phyloP scores from a whole-genome alignment of 2,113 vertebrate species.

The Pangasianodon gigas region DNA sequence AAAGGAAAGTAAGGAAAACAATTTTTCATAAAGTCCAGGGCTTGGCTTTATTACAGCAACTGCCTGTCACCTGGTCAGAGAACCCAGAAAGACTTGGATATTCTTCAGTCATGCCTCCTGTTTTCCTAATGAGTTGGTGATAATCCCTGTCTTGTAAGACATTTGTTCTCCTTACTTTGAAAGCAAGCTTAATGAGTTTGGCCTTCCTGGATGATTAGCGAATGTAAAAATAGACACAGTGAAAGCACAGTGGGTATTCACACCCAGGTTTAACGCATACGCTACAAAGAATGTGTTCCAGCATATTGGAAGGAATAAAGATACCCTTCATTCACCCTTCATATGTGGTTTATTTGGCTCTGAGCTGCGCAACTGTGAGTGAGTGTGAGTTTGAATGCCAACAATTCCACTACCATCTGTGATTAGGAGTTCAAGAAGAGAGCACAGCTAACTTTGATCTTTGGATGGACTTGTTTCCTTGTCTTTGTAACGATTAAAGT shows the following conservation, averaged over 20 bases:
- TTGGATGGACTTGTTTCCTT: neutral
- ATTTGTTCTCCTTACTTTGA: conserved; percentile 15
- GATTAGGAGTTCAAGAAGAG: neutral
- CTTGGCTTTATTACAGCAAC: neutral
- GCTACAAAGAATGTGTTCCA: conserved; percentile 10
- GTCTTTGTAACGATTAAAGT: neutral
- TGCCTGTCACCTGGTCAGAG: neutral
- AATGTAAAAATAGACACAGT: conserved; percentile 6
- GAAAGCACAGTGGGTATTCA: conserved; percentile 1
- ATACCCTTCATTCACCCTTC: neutral
- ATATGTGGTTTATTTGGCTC: neutral
- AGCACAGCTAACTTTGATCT: neutral
- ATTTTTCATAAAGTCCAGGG: neutral
- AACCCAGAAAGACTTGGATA: neutral
- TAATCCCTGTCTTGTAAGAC: conserved; percentile 14
- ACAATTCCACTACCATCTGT: neutral
- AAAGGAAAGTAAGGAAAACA: neutral
- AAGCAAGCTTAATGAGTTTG: conserved; percentile 11
- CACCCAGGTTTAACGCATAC: neutral
- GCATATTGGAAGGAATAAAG: neutral
- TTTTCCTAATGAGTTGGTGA: neutral
- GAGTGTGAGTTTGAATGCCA: neutral
- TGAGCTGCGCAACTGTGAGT: neutral
- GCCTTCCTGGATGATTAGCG: neutral
- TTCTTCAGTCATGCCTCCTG: neutral